Base-by-base conservation (phyloP, 2,888 invertebrate species). In the Cheilosia urbana region DNA sequence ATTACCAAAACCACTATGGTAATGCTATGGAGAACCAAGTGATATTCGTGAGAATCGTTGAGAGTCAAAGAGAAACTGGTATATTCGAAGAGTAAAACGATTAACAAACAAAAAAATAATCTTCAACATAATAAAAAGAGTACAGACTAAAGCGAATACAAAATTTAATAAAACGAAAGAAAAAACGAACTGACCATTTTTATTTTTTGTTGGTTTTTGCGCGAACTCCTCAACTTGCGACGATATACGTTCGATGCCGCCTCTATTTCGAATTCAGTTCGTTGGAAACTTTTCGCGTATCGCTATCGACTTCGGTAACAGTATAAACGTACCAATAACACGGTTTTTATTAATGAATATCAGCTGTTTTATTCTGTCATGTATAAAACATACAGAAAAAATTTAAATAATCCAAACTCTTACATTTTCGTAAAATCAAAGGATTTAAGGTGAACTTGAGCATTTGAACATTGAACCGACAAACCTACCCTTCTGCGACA, bases 171-270 rank as follows among this genome's bases (percentile, higher is more conserved):
- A 55, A 27, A 57, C 65, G 13, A 55, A 57, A 53, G 37, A 65
- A 65, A 77, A 37, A 55, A 69, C 42, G 5, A 75, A 60, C 17
- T 53, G 58, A 69, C 51, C 49, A 62, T 62, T 79, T 84, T 57
- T 40, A 49, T 15, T n/a, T 40, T 57, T 42, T 53, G 66, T 72
- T 58, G 71, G 49, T 62, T 76, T 80, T 81, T 60, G 76, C 65
- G 69, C 66, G 81, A 85, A 85, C 77, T 80, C 77, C 85, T 68
- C 72, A 81, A 69, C 85, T 85, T 85, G 85, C 85, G 85, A 81
- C 85, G 85, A 85, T 85, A 85, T 85, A 85, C 85, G 85, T 85
- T 77, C 85, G 85, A 62, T 85, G 85, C 76, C 76, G 85, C 68
- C 66, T 81, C 76, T 72, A 81, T 71, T 77, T 81, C 68, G 76